These are phyloP conservation scores for Alcedo quadribrachys DNA, from an alignment of 2,797 vertebrate genomes.

Conservation along the genomic window DNA sequence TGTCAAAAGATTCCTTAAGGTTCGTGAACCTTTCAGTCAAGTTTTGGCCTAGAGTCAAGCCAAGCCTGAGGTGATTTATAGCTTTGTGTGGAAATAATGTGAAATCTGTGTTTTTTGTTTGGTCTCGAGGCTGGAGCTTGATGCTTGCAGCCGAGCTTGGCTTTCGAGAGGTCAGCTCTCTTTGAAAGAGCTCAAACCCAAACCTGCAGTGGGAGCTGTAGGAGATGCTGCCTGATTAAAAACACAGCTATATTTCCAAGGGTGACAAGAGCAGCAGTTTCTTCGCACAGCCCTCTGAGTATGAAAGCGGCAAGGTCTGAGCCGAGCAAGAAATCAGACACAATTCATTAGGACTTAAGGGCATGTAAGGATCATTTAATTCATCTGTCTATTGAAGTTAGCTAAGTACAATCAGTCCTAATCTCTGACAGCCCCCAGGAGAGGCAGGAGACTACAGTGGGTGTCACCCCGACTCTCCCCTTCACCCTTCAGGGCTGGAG, in stretches of 20 bases:
- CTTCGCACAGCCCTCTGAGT: not conserved
- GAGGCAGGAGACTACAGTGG: not conserved
- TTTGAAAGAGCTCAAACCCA: constrained; percentile 42
- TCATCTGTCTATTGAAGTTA: constrained; percentile 24
- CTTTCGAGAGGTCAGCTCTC: constrained; percentile 40
- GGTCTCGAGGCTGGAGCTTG: constrained; percentile 32
- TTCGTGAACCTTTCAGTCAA: constrained; percentile 74
- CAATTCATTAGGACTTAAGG: constrained; percentile 21
- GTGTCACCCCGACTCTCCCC: not conserved
- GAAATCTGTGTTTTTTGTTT: constrained; percentile 57
- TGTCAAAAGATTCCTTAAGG: constrained; percentile 72
- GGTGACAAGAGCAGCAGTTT: not conserved
- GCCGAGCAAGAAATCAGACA: not conserved
- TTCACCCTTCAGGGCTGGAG: not conserved
- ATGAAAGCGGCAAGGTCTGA: not conserved
- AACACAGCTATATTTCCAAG: not conserved
- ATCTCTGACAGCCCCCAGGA: not conserved
- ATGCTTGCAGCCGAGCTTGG: constrained; percentile 29
- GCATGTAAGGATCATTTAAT: constrained; percentile 31
- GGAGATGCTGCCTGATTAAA: constrained; percentile 40
- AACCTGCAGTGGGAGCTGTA: constrained; percentile 27
- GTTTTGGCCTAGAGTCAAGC: constrained; percentile 64
- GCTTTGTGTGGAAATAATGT: constrained; percentile 66
- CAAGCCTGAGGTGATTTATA: constrained; percentile 62
- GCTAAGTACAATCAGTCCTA: not conserved